These are phyloP conservation scores for Metopolophium dirhodum DNA, from an alignment of 1,140 invertebrate genomes.

Conservation along the genomic window DNA sequence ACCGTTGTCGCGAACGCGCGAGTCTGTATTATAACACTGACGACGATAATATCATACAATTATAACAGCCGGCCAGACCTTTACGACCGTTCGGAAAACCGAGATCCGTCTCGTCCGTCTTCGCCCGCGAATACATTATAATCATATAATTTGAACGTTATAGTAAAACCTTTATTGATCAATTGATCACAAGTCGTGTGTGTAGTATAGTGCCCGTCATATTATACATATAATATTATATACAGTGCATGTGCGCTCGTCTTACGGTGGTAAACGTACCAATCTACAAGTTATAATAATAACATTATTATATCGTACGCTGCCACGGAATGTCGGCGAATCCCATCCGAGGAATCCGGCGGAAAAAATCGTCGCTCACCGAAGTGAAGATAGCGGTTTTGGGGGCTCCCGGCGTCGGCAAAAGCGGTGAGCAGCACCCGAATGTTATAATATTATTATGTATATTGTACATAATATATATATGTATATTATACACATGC, in stretches of 20 bases:
- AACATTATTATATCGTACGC: not conserved
- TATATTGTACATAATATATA: too few species aligned
- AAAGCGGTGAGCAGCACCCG: conserved; percentile 75
- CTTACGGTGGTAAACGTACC: not conserved
- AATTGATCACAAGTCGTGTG: not conserved
- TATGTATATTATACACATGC: too few species aligned
- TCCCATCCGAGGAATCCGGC: conserved; percentile 74
- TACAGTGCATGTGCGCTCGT: not conserved
- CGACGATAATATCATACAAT: not conserved
- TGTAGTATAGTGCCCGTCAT: too few species aligned
- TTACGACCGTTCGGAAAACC: not conserved
- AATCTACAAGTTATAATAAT: not conserved
- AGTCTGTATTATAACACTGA: not conserved
- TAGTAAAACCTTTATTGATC: not conserved
- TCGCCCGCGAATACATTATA: too few species aligned
- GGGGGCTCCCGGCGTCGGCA: conserved; percentile 84
- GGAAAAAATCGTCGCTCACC: conserved; percentile 86
- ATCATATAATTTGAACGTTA: not conserved
- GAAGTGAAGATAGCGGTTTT: conserved; percentile 88
- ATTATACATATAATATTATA: not conserved
- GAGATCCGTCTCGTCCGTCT: not conserved
- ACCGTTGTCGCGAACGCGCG: not conserved
- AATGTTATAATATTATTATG: not conserved
- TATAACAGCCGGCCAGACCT: not conserved
- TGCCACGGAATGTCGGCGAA: conserved; percentile 66